Conservation (phyloP, 2,797 vertebrate species). For the Myripristis murdjan region DNA sequence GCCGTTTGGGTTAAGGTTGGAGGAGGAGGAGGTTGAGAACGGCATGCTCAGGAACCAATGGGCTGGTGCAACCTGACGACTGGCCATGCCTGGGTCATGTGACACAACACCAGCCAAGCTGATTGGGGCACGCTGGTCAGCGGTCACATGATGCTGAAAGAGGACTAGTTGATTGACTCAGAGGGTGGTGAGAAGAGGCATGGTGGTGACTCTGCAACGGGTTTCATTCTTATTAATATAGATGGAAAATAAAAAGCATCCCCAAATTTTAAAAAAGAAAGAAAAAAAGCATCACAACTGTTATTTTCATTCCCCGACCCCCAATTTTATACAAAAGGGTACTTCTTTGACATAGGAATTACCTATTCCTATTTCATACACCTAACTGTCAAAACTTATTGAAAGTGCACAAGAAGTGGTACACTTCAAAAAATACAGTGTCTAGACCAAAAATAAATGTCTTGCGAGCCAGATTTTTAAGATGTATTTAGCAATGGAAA, state of each 20-base stretch:
- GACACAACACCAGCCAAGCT: conserved; percentile 99
- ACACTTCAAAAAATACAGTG: conserved; percentile 33
- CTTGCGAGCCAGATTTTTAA: conserved; percentile 45
- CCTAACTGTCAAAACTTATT: conserved; percentile 33
- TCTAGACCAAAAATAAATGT: conserved; percentile 27
- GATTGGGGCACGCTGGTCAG: conserved; percentile 99
- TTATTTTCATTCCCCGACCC: conserved; percentile 80
- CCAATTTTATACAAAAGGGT: conserved; percentile 54
- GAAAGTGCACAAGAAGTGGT: conserved; percentile 31
- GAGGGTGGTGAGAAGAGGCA: conserved; percentile 99
- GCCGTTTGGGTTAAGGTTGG: conserved; percentile 99
- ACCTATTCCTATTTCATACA: conserved; percentile 34
- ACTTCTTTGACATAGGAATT: conserved; percentile 35
- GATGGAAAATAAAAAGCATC: conserved; percentile 96
- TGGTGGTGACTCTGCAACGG: conserved; percentile 99
- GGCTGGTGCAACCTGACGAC: conserved; percentile 99
- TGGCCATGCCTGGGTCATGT: conserved; percentile 99
- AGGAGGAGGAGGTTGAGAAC: conserved; percentile 98
- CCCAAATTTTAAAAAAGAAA: conserved; percentile 91
- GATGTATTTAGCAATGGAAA: conserved; percentile 39
- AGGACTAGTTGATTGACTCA: conserved; percentile 99
- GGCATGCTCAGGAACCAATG: conserved; percentile 99
- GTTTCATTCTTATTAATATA: conserved; percentile 99
- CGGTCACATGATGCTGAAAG: conserved; percentile 99
- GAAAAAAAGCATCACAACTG: conserved; percentile 89